Evolutionary conservation across 2,888 invertebrate genomes (phyloP).

Genomic region (Linnaemya vulpina): DNA sequence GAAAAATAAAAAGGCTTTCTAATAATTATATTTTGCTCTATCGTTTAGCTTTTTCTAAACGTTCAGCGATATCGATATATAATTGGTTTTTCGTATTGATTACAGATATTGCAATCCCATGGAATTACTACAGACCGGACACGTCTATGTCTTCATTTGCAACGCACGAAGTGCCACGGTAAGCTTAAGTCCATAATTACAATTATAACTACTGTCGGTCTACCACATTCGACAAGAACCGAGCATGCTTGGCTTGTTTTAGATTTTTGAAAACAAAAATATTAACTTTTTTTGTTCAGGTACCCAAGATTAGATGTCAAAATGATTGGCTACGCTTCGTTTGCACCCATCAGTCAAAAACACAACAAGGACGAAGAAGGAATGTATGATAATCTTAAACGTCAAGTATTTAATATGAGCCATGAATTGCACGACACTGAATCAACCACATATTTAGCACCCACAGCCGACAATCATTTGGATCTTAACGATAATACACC

Average conservation of each 20-base stretch:
- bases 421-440: slow-evolving; percentile 72
- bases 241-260: too few species aligned
- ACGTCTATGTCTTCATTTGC: slow-evolving; percentile 81
- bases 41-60: slow-evolving; percentile 17
- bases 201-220: background rate
- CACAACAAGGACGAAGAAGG: slow-evolving; percentile 74
- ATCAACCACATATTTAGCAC: slow-evolving; percentile 78
- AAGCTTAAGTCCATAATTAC: slow-evolving; percentile 49
- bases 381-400: slow-evolving; percentile 74
- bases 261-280: background rate
- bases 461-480: slow-evolving; percentile 78
- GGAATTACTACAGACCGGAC: slow-evolving; percentile 82
- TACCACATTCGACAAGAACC: background rate
- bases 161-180: slow-evolving; percentile 81
- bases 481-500: slow-evolving; percentile 71
- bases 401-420: slow-evolving; percentile 75
- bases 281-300: slow-evolving; percentile 74
- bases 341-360: slow-evolving; percentile 74
- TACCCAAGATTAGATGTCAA: slow-evolving; percentile 81
- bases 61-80: background rate
- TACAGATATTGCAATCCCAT: slow-evolving; percentile 82
- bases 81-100: slow-evolving; percentile 57
- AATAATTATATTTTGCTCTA: slow-evolving; percentile 41
- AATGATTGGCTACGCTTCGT: slow-evolving; percentile 77
- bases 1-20: slow-evolving; percentile 27